Base-by-base conservation (phyloP, 2,888 invertebrate genomes). In the Pharmacophagus antenor region DNA sequence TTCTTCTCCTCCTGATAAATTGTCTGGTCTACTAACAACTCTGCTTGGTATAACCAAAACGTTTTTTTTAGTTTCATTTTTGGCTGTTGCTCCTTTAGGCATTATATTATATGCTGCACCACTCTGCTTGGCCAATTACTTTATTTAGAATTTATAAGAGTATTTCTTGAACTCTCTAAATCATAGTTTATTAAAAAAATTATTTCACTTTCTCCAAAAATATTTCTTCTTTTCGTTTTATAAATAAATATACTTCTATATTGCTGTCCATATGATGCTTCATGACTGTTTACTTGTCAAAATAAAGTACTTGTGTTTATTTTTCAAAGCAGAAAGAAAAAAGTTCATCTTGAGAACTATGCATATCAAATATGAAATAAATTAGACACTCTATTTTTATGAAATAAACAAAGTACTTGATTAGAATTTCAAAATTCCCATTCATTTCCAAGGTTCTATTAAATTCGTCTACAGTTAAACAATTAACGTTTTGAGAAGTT, bases 1-100 rank as follows among this genome's bases (percentile, higher is more conserved):
- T 76, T 87, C 85, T 74, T 87, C 85, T 8, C 77, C 80, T 27
- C 78, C 85, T 72, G 82, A 79, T 31, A 75, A 47, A 59, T 79
- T 70, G 63, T 79, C 76, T 42, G 74, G 74, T 61, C 74, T 76
- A 42, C 65, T 73, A 27, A 76, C 66, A 23, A 79, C 63, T 73
- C 76, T 76, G 64, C 81, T 85, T 56, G 84, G 82, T 63, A 79
- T 66, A 21, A 80, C 62, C 41, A 81, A 56, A 61, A 76, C 71
- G 65, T 73, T 83, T 69, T 72, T 80, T 56, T 59, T 75, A 2
- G 54, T 61, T 46, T 79, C 77, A 52, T 62, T 70, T 65, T 66
- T 74, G 2, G 63, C 55, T 48, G 65, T 15, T 8, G 17, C 23
- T 5, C 42, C 23, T 42, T 51, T 51, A 37, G 41, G 15, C n/a